phyloP scores from a whole-genome alignment of 1,140 invertebrate genomes.

The Apis laboriosa region DNA sequence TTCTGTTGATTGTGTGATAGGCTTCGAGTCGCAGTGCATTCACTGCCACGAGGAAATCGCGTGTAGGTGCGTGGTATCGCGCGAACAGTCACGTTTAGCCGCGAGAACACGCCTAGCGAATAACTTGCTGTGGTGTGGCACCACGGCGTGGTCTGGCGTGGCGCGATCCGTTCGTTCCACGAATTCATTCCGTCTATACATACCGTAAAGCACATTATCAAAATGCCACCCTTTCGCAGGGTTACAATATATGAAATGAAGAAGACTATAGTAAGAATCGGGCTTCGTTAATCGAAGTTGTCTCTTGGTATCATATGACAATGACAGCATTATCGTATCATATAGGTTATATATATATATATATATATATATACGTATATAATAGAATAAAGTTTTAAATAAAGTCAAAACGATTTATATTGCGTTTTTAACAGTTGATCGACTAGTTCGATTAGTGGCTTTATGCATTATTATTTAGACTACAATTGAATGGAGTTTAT shows the following conservation, averaged over 20 bases:
- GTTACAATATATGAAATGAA: neutral
- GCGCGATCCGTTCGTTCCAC: constrained; percentile 47
- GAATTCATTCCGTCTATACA: constrained; percentile 30
- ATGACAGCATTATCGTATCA: neutral
- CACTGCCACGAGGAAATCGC: constrained; percentile 9
- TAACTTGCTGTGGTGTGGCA: constrained; percentile 54
- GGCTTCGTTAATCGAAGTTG: neutral
- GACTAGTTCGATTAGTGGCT: neutral
- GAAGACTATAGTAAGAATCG: neutral
- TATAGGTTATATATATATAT: neutral
- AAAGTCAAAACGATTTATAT: neutral
- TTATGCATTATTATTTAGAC: neutral
- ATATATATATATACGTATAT: no score
- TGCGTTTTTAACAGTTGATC: neutral
- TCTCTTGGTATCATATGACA: neutral
- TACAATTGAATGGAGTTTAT: neutral
- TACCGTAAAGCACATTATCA: neutral
- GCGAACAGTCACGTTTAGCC: constrained; percentile 34
- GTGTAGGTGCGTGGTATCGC: constrained; percentile 53
- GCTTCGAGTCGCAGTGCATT: neutral
- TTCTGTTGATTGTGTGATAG: neutral
- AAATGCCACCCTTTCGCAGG: neutral
- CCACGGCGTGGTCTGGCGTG: constrained; percentile 21
- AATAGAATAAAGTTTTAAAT: no score
- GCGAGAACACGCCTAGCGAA: constrained; percentile 69